phyloP scores from a whole-genome alignment of 2,113 vertebrate species.

The Aptenodytes patagonicus region DNA sequence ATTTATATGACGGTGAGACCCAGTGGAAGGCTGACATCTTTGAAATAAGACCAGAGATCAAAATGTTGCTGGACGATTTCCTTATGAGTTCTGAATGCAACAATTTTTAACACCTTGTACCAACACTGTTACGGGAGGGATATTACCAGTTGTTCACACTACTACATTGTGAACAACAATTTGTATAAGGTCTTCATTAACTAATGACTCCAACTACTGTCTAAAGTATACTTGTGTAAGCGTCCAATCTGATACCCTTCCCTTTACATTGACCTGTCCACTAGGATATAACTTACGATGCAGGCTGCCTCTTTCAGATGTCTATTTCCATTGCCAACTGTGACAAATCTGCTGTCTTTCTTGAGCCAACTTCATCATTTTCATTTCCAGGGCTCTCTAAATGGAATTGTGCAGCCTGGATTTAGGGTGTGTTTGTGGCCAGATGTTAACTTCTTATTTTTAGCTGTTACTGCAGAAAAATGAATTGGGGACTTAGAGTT shows the following conservation, averaged over 20 bases:
- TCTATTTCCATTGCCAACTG: background rate
- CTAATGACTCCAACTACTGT: background rate
- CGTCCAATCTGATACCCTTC: background rate
- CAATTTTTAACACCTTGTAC: background rate
- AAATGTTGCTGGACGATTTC: background rate
- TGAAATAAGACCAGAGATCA: background rate
- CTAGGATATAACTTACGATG: background rate
- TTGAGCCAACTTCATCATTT: background rate
- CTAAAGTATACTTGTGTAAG: background rate
- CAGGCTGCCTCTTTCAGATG: background rate
- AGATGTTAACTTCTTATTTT: background rate
- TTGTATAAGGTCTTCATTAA: background rate
- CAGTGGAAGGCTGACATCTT: background rate
- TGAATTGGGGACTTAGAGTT: background rate
- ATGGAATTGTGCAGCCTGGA: background rate
- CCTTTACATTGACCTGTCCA: background rate
- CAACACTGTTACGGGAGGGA: fast-evolving
- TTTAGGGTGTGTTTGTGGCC: background rate
- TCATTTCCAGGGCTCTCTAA: background rate
- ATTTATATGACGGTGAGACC: background rate
- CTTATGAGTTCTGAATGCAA: background rate
- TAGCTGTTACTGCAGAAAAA: background rate
- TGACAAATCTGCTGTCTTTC: background rate
- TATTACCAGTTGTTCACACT: background rate
- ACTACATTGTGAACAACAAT: background rate